Base-by-base conservation (phyloP, 37 sponge, comb jelly and placozoan species). In the Oscarella lobularis region DNA sequence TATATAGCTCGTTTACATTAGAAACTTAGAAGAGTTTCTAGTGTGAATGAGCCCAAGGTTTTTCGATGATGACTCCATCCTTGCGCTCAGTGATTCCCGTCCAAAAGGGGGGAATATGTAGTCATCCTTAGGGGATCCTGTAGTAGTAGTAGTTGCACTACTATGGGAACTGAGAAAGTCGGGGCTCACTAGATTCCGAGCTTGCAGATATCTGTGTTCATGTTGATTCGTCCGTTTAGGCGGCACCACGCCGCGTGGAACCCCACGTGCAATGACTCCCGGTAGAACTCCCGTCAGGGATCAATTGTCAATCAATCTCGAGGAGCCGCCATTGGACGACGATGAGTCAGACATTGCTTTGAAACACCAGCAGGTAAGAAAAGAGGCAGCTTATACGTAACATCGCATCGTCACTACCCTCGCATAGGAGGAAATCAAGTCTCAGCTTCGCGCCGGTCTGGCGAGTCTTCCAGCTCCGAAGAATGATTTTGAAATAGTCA, bases 401-500 rank as follows among this genome's bases (percentile, higher is more conserved):
- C n/a, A n/a, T n/a, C n/a, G n/a, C n/a, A n/a, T 27, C 27, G 65
- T 54, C 27, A 27, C 65, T 54, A 27, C 27, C 3, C n/a, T 4
- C 33, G 36, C 30, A 9, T n/a, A 78, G 76, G 30, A 40, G 1
- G 89, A 85, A 54, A 74, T 88, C 2, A 37, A 35, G 39, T 76
- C 39, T 31, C 81, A 81, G 76, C 76, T 84, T 33, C 37, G 74
- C 33, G 85, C 75, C 39, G 90, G 94, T 9, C 74, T 97, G 39
- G 78, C 87, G 4, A 77, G 77, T 34, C 89, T 97, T 0, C 99
- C 99, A 5, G 76, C 84, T 41, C 99, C 99, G 0, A 85, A 70
- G 77, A 97, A 97, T 48, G 99, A 97, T 76, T 97, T 93, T 74
- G 94, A 97, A 80, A 93, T 97, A 34, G 99, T 93, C 0, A 65